phyloP scores from a whole-genome alignment of 2,888 invertebrate genomes.

The Desoria tigrina region DNA sequence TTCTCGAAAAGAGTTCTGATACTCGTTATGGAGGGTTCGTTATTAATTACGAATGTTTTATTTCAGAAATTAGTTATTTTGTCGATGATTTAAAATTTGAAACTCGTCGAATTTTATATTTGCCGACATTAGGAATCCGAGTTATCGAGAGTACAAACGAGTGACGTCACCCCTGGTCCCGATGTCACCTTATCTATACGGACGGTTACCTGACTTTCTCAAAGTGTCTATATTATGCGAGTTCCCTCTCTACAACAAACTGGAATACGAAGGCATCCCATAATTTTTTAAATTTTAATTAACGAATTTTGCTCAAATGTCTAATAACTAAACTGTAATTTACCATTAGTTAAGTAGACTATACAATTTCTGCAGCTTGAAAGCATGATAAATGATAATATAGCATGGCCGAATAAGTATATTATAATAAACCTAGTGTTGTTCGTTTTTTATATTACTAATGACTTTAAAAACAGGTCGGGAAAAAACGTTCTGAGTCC shows the following conservation, averaged over 20 bases:
- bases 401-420: no score
- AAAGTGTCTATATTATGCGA: conserved; percentile 86
- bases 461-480: no score
- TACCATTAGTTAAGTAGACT: no score
- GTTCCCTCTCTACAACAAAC: conserved; percentile 76
- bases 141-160: conserved; percentile 83
- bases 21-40: not conserved
- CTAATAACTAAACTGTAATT: no score
- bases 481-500: no score
- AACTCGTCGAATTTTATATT: not conserved
- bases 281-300: no score
- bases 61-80: not conserved
- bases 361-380: no score
- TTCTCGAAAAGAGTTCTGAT: conserved; percentile 59
- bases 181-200: conserved; percentile 81
- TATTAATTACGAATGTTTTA: not conserved
- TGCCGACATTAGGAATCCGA: conserved; percentile 54
- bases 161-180: conserved; percentile 87
- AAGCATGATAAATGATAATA: no score
- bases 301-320: no score
- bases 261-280: conserved; percentile 21
- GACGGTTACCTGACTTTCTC: conserved; percentile 78
- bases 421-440: no score
- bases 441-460: no score
- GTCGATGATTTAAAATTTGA: not conserved